phyloP scores from a whole-genome alignment of 2,888 invertebrate genomes.

The Diarsia mendica region DNA sequence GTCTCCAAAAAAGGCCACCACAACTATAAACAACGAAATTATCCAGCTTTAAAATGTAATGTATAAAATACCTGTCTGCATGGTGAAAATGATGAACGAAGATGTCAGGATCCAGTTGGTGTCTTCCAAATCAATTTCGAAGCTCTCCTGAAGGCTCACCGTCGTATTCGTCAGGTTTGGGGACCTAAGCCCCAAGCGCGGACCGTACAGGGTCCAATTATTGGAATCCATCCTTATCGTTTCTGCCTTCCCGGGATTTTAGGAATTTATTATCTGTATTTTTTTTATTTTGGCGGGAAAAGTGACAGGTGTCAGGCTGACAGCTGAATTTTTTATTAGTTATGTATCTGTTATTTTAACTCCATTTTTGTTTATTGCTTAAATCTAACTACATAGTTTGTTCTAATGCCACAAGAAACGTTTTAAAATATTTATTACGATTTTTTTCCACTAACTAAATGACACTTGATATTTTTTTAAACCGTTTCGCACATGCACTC shows the following conservation, averaged over 20 bases:
- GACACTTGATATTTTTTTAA: constrained; percentile 1
- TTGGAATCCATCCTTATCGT: constrained; percentile 76
- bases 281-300: constrained; percentile 45
- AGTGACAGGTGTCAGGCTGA: background rate
- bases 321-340: background rate
- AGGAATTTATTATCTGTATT: constrained; percentile 31
- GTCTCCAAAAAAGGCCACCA: background rate
- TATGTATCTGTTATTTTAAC: background rate
- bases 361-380: constrained; percentile 14
- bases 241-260: constrained; percentile 1
- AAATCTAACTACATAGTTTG: background rate
- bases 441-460: constrained; percentile 14
- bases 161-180: constrained; percentile 84
- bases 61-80: constrained; percentile 94
- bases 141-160: constrained; percentile 90
- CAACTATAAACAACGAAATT: background rate
- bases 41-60: background rate
- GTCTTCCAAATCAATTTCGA: constrained; percentile 94
- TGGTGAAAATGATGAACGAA: constrained; percentile 93
- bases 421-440: constrained; percentile 2
- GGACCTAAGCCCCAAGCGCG: constrained; percentile 77
- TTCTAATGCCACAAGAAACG: constrained; percentile 2
- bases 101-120: constrained; percentile 95
- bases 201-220: constrained; percentile 74
- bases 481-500: constrained; percentile 10